Percentiles rank a stretch among this genome's conserved stretches.
phyloP scores from a whole-genome alignment of 2,888 invertebrate genomes.

The Eubasilissa splendida region DNA sequence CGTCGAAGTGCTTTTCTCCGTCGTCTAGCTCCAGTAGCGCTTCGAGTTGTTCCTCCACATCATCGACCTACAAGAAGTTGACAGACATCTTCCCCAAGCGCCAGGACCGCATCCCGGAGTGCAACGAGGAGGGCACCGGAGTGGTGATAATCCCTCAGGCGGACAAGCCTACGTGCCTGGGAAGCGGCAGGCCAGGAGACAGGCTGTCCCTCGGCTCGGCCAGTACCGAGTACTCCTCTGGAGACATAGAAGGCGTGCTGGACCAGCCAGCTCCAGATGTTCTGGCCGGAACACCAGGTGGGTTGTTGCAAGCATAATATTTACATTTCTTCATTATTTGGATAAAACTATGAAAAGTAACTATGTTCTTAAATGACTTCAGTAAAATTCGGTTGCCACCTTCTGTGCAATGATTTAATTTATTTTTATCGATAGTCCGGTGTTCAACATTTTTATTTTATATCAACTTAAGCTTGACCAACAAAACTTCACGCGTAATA shows the following conservation, averaged over 20 bases:
- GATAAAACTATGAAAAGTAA: not conserved
- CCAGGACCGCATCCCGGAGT: conserved; percentile 66
- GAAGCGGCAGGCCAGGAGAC: conserved; percentile 76
- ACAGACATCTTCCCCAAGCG: conserved; percentile 66
- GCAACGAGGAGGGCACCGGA: conserved; percentile 60
- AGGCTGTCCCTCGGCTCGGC: conserved; percentile 75
- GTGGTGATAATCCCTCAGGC: conserved; percentile 68
- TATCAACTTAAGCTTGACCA: too few relatives aligned
- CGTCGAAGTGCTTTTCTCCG: conserved; percentile 76
- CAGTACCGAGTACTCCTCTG: conserved; percentile 76
- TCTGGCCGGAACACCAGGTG: conserved; percentile 81
- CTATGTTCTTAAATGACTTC: not conserved
- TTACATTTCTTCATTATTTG: not conserved
- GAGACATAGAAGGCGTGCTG: conserved; percentile 73
- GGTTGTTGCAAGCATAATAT: conserved; percentile 45
- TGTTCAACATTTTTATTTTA: not conserved
- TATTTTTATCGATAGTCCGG: not conserved
- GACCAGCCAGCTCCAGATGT: conserved; percentile 83
- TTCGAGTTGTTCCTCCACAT: conserved; percentile 75
- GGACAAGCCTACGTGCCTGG: conserved; percentile 72
- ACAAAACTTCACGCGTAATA: too few relatives aligned
- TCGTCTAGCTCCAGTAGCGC: conserved; percentile 73
- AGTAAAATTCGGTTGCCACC: not conserved
- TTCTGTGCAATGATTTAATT: not conserved
- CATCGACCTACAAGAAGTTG: conserved; percentile 75